phyloP scores from a whole-genome alignment of 2,113 vertebrate species.

The Sebastes fasciatus region DNA sequence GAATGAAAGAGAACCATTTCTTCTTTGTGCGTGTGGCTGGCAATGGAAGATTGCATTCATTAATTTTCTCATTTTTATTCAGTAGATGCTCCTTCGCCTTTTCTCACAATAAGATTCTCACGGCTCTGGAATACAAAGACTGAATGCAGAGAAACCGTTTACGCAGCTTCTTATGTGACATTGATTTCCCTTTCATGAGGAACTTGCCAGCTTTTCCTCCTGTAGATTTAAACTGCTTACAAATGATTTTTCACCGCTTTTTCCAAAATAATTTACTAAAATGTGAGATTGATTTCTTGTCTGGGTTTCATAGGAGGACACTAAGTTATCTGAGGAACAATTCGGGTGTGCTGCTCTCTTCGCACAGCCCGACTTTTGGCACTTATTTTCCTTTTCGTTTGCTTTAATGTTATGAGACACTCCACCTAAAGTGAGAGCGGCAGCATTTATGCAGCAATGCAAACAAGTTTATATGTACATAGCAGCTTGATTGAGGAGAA shows the following conservation, averaged over 20 bases:
- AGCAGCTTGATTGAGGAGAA: conserved; percentile 39
- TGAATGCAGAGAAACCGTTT: conserved; percentile 49
- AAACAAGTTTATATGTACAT: conserved; percentile 59
- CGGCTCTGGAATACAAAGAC: conserved; percentile 47
- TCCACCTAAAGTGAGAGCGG: not conserved
- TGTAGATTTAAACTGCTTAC: conserved; percentile 46
- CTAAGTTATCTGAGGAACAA: conserved; percentile 47
- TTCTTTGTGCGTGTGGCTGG: conserved; percentile 44
- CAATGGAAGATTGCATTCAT: conserved; percentile 60
- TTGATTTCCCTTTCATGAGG: conserved; percentile 58
- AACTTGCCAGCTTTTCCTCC: not conserved
- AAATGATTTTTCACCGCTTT: conserved; percentile 19
- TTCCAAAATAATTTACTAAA: conserved; percentile 37
- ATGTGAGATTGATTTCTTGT: conserved; percentile 50
- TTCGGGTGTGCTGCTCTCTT: conserved; percentile 5
- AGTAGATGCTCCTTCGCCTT: conserved; percentile 47
- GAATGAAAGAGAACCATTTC: conserved; percentile 12
- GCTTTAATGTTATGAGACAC: conserved; percentile 14
- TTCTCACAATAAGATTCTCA: conserved; percentile 47
- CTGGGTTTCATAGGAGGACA: conserved; percentile 41
- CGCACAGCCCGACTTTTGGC: conserved; percentile 39
- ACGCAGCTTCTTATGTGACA: conserved; percentile 48
- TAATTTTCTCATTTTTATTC: conserved; percentile 65
- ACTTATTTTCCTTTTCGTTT: conserved; percentile 53
- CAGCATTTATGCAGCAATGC: conserved; percentile 30